phyloP scores from a whole-genome alignment of 2,797 vertebrate species.

The Moxostoma hubbsi region DNA sequence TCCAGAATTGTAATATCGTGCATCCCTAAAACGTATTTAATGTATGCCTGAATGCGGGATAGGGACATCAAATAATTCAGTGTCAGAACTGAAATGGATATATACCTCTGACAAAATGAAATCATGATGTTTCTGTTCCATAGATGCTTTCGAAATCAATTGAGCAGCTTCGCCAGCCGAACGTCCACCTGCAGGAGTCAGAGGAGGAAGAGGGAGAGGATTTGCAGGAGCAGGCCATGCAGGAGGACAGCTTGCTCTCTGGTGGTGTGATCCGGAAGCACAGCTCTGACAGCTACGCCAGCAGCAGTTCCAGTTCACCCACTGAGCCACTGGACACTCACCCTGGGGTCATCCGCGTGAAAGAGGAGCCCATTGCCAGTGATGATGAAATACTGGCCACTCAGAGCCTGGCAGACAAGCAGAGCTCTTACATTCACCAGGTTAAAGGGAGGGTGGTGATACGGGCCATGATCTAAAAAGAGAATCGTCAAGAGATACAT shows the following conservation, averaged over 20 bases:
- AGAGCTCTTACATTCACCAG: slow-evolving; percentile 94
- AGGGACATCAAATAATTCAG: background rate
- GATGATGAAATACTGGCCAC: slow-evolving; percentile 88
- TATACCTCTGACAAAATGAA: background rate
- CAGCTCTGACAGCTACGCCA: slow-evolving; percentile 81
- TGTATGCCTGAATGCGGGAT: background rate
- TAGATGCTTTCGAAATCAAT: slow-evolving; percentile 98
- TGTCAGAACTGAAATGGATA: background rate
- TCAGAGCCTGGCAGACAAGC: slow-evolving; percentile 87
- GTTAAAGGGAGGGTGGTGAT: slow-evolving; percentile 97
- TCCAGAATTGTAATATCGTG: no score
- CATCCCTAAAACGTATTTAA: no score
- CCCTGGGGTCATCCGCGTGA: slow-evolving; percentile 90
- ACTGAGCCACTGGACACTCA: slow-evolving; percentile 80
- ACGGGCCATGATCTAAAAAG: slow-evolving; percentile 92
- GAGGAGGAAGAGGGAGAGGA: slow-evolving; percentile 82
- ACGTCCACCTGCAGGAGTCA: slow-evolving; percentile 89
- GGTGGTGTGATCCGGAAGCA: slow-evolving; percentile 81
- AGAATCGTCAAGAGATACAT: slow-evolving; percentile 6
- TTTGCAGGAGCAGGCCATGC: slow-evolving; percentile 77
- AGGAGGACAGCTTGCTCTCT: slow-evolving; percentile 87
- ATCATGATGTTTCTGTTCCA: slow-evolving; percentile 43
- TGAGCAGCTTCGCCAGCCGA: slow-evolving; percentile 95
- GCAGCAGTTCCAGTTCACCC: slow-evolving; percentile 65
- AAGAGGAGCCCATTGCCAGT: slow-evolving; percentile 92